Base-by-base conservation (phyloP, 35 echinoderm and acorn worm species). In the Diadema setosum region DNA sequence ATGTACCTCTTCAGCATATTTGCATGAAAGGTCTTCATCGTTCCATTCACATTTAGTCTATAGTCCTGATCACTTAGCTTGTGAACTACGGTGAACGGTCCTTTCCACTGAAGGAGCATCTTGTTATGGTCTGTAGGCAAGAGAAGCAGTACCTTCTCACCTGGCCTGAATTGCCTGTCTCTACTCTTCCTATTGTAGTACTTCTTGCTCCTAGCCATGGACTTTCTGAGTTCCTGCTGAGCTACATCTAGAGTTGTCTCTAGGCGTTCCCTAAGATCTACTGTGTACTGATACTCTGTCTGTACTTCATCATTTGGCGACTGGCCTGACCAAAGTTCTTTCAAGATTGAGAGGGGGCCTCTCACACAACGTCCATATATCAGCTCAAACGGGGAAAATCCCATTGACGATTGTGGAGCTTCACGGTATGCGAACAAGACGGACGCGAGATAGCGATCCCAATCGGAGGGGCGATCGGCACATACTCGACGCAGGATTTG, bases 301-400 rank as follows among this genome's bases (percentile, higher is more conserved):
- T 61, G n/a, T 15, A 61, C 58, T 61, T 61, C 58, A 61, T 61
- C 20, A 61, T 61, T 61, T 24, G 58, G 58, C 30, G 18, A 61
- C 58, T 61, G 58, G 5, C 58, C 58, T 61, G 15, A 61, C 58
- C 58, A 61, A 61, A 61, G 58, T 61, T 63, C 61, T 87, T 75
- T 87, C 24, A 95, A 43, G 16, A 95, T 95, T 5, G 59, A 70
- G 61, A 95, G 85, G 4, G 84, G 88, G 37, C 93, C 93, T 25
- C 93, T 24, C 20, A 91, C 83, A 1, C 32, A 81, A 33, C 93
- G 48, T 0, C 93, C 93, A 73, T 80, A 90, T 18, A 90, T 30
- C 8, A 94, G 67, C 34, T 90, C 87, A 48, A 94, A 94, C 37
- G 93, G 87, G 12, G 87, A 65, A 58, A 94, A n/a, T 88, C 34